phyloP scores from a whole-genome alignment of 2,888 invertebrate species.

The Branchellion lobata region DNA sequence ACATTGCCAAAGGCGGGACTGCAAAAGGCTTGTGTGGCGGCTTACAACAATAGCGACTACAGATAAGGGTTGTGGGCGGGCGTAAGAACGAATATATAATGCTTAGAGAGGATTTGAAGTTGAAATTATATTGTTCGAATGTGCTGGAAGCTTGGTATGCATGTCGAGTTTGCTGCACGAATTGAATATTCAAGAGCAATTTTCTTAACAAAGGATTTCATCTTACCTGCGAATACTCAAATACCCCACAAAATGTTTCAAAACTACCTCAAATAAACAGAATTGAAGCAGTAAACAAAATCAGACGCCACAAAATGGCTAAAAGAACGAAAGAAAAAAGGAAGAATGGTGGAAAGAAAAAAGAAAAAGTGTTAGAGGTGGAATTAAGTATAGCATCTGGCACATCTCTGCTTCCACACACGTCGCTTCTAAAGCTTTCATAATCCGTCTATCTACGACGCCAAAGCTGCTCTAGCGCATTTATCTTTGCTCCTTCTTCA shows the following conservation, averaged over 20 bases:
- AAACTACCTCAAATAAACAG: too few relatives aligned
- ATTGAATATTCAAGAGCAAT: too few relatives aligned
- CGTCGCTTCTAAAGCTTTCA: conserved; percentile 13
- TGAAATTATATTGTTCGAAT: background rate
- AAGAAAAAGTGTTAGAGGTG: background rate
- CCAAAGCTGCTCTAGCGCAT: conserved; percentile 16
- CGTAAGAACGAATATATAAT: background rate
- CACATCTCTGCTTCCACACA: conserved; percentile 13
- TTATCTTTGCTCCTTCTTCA: background rate
- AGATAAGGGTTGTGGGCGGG: background rate
- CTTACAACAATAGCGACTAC: too few relatives aligned
- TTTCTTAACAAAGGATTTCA: too few relatives aligned
- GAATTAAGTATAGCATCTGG: conserved; percentile 16
- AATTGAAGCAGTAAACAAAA: background rate
- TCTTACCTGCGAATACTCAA: too few relatives aligned
- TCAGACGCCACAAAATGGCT: background rate
- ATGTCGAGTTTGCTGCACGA: too few relatives aligned
- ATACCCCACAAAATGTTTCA: too few relatives aligned
- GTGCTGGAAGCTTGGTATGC: background rate
- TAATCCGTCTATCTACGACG: conserved; percentile 16
- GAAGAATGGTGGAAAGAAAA: too few relatives aligned
- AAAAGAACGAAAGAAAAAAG: background rate
- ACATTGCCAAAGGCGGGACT: too few relatives aligned
- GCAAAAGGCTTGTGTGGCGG: too few relatives aligned
- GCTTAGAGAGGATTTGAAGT: conserved; percentile 9